These are phyloP conservation scores for Trissolcus basalis DNA, from an alignment of 1,140 invertebrate species.

Conservation along the genomic window DNA sequence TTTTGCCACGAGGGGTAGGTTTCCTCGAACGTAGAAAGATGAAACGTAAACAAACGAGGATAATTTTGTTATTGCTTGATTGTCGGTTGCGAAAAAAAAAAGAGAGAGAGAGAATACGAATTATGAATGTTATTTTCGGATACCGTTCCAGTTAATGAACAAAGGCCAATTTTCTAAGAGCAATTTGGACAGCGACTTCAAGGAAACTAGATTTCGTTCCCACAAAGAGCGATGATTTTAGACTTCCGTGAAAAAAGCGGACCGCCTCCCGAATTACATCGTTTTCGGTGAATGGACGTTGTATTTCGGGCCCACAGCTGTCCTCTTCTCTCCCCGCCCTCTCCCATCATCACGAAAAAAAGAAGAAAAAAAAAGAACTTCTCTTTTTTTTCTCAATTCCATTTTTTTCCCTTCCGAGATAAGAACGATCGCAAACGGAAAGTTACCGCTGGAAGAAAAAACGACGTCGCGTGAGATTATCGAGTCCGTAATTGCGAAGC, in stretches of 20 bases:
- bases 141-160: too few relatives aligned
- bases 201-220: slow-evolving; percentile 32
- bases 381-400: background rate
- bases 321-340: slow-evolving; percentile 9
- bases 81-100: too few relatives aligned
- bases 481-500: slow-evolving; percentile 28
- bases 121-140: background rate
- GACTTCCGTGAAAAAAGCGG: slow-evolving; percentile 48
- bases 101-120: background rate
- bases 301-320: slow-evolving; percentile 26
- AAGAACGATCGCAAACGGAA: slow-evolving; percentile 37
- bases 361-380: too few relatives aligned
- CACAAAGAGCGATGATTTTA: slow-evolving; percentile 44
- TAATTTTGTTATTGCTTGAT: too few relatives aligned
- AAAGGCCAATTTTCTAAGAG: slow-evolving; percentile 4
- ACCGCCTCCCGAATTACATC: slow-evolving; percentile 40
- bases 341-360: background rate
- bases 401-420: slow-evolving; percentile 17
- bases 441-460: slow-evolving; percentile 47
- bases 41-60: too few relatives aligned
- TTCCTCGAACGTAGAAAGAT: too few relatives aligned
- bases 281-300: slow-evolving; percentile 39
- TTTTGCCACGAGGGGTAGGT: too few relatives aligned
- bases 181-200: background rate
- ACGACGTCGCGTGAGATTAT: slow-evolving; percentile 38